These are phyloP conservation scores for Hedya salicella DNA, from an alignment of 2,888 invertebrate genomes.

Conservation along the genomic window DNA sequence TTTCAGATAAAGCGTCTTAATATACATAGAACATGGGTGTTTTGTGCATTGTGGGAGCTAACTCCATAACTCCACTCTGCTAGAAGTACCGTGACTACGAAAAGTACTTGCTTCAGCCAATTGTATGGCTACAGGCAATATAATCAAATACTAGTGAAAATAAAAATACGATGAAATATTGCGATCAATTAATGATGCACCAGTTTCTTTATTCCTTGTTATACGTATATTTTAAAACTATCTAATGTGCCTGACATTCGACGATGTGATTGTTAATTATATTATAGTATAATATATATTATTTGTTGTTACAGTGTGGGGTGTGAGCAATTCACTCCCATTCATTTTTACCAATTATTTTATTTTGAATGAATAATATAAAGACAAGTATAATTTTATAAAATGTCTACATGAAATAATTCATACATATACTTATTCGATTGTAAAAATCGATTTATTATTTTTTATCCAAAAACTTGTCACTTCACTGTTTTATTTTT, in stretches of 20 bases:
- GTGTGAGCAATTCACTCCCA: slow-evolving; percentile 13
- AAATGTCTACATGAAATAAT: neutral
- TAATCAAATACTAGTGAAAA: slow-evolving; percentile 7
- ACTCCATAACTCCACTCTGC: too few relatives aligned
- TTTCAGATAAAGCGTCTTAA: too few relatives aligned
- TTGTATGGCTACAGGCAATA: too few relatives aligned
- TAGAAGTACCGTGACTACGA: too few relatives aligned
- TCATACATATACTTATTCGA: slow-evolving; percentile 2
- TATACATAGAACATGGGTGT: too few relatives aligned
- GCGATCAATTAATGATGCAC: neutral
- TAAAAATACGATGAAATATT: neutral
- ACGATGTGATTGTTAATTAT: slow-evolving; percentile 39
- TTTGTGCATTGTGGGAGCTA: too few relatives aligned
- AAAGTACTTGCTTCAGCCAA: too few relatives aligned
- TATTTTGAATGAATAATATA: slow-evolving; percentile 29
- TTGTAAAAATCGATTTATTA: neutral
- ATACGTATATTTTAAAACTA: neutral
- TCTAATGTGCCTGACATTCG: slow-evolving; percentile 27
- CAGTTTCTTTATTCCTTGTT: slow-evolving; percentile 10
- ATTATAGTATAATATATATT: slow-evolving; percentile 40
- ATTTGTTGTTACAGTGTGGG: slow-evolving; percentile 35
- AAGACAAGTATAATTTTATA: slow-evolving; percentile 18
- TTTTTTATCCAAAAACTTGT: neutral
- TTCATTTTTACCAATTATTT: slow-evolving; percentile 20
- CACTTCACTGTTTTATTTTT: slow-evolving; percentile 9